Evolutionary conservation across 2,888 invertebrate species (phyloP), one percentile per base, ranked within the genome.

Genomic region (Tethea ocularis): DNA sequence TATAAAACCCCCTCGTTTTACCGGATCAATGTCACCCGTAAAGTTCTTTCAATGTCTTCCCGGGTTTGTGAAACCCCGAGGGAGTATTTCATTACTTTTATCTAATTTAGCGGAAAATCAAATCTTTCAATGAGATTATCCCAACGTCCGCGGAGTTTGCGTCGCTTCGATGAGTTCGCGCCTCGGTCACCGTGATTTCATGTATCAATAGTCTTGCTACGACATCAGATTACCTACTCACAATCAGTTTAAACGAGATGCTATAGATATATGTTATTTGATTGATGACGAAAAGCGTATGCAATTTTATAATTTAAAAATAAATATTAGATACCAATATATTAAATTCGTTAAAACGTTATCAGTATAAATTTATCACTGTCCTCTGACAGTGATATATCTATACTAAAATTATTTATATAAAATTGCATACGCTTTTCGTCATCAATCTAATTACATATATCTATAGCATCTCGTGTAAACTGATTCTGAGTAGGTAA

Each of bases 21-120:
- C 74, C 75, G 72, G 46, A 46, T 46, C 46, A n/a, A 46, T 79
- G 74, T 71, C 66, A 61, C 68, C 66, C 64, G 63, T 71, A 77
- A 83, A 84, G 80, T 78, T 78, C 75, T 79, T 76, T 76, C 77
- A 77, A 78, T 78, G 74, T 78, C 76, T 79, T 71, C 63, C 63
- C 64, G 72, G 68, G 64, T 74, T 67, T 72, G 71, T 71, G 71
- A 75, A 78, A 80, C 83, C 82, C 77, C 80, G 75, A 71, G 78
- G 79, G 86, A 84, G 86, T 87, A 87, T 91, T 91, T 90, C 88
- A 90, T 91, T 91, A 90, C 91, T 89, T 87, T 88, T 87, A 91
- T 91, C 87, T 87, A 91, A 91, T 92, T 92, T 91, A 87, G 88
- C 86, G 88, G 89, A 91, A 91, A 91, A 91, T 91, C 91, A 91